These are phyloP conservation scores for Dusona sp. DNA, from an alignment of 2,888 invertebrate species.

Conservation along the genomic window DNA sequence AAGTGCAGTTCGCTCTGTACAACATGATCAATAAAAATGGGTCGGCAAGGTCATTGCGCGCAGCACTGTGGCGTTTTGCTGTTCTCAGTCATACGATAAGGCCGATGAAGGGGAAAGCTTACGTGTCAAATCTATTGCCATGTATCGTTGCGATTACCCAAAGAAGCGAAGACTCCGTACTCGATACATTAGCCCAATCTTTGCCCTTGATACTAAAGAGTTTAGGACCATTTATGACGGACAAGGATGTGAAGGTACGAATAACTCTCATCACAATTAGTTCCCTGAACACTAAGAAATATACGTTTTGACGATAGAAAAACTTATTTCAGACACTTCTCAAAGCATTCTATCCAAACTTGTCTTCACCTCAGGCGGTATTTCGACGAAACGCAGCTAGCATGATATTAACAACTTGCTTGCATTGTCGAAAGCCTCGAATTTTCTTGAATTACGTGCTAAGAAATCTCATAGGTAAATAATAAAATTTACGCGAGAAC, in stretches of 20 bases:
- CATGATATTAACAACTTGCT: constrained; percentile 92
- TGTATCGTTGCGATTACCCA: constrained; percentile 90
- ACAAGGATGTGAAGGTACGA: constrained; percentile 89
- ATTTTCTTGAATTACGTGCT: constrained; percentile 90
- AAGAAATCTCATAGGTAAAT: constrained; percentile 87
- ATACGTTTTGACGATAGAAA: constrained; percentile 14
- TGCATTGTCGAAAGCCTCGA: constrained; percentile 89
- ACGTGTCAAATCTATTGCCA: constrained; percentile 91
- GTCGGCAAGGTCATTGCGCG: constrained; percentile 89
- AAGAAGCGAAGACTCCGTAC: constrained; percentile 90
- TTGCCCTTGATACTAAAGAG: constrained; percentile 89
- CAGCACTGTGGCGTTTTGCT: constrained; percentile 91
- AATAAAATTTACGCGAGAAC: constrained; percentile 3
- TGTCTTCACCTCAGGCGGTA: constrained; percentile 87
- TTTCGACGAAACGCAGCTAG: constrained; percentile 93
- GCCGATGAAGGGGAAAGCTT: constrained; percentile 92
- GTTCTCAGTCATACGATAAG: constrained; percentile 91
- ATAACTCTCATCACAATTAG: neutral
- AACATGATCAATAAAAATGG: constrained; percentile 94
- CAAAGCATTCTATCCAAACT: constrained; percentile 87
- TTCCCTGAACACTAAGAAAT: neutral
- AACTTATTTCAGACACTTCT: constrained; percentile 81
- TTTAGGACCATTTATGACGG: constrained; percentile 89
- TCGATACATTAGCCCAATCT: constrained; percentile 88
- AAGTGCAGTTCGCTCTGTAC: constrained; percentile 92